Percentiles rank a stretch among this genome's conserved stretches.
These are phyloP conservation scores for Agelaius tricolor DNA, from an alignment of 2,113 vertebrate genomes.

Conservation along the genomic window DNA sequence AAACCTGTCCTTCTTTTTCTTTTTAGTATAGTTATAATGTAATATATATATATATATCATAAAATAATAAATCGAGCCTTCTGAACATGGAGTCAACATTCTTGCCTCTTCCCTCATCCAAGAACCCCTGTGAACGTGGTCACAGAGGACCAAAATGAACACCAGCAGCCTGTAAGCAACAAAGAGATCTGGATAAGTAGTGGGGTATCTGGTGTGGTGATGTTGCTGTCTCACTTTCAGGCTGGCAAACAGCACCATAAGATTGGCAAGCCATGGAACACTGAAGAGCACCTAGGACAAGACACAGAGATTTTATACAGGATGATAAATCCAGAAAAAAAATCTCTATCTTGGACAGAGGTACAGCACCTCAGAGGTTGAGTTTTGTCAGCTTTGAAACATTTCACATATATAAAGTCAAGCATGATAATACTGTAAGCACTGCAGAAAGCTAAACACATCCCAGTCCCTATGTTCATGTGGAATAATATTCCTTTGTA, in stretches of 20 bases:
- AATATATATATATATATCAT: too few relatives aligned
- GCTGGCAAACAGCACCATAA: constrained; percentile 39
- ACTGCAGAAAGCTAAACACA: background rate
- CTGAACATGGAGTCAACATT: too few relatives aligned
- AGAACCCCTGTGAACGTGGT: too few relatives aligned
- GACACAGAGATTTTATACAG: constrained; percentile 46
- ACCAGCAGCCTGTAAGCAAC: background rate
- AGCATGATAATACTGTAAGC: background rate
- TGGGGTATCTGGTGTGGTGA: background rate
- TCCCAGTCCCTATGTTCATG: background rate
- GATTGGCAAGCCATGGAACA: constrained; percentile 2
- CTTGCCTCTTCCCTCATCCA: too few relatives aligned
- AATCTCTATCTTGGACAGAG: background rate
- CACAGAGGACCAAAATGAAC: background rate
- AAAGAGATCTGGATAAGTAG: background rate
- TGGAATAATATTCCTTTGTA: background rate
- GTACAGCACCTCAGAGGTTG: background rate
- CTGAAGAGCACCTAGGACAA: constrained; percentile 54
- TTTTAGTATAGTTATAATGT: too few relatives aligned
- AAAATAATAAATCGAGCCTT: too few relatives aligned
- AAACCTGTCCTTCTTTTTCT: too few relatives aligned
- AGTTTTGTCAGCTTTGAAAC: background rate
- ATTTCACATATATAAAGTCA: background rate
- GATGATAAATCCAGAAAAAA: background rate
- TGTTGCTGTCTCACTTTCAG: background rate